Evolutionary conservation across 1,140 invertebrate species (phyloP).

Genomic region (Drosophila bipectinata): DNA sequence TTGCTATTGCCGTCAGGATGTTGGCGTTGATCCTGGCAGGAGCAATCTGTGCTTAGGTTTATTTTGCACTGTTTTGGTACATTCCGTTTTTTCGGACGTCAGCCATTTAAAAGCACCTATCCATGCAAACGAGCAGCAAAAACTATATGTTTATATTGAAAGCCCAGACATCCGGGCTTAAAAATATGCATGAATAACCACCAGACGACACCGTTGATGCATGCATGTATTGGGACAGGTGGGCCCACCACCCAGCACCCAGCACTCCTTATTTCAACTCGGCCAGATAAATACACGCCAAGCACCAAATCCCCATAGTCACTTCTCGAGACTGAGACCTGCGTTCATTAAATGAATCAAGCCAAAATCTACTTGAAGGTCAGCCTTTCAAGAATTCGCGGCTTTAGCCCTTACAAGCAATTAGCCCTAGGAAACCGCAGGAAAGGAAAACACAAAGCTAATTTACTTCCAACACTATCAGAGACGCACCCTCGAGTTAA

Average conservation of each 20-base stretch:
- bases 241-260: too few species aligned
- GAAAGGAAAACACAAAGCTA: conserved; percentile 65
- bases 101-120: conserved; percentile 70
- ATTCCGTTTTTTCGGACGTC: conserved; percentile 36
- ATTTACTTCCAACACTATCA: conserved; percentile 64
- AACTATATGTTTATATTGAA: conserved; percentile 54
- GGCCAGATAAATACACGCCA: neutral
- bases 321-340: neutral
- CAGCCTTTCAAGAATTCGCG: conserved; percentile 62
- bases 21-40: conserved; percentile 25
- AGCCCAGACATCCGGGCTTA: conserved; percentile 32
- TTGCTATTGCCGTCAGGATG: conserved; percentile 30
- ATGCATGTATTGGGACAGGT: neutral
- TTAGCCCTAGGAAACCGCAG: conserved; percentile 63
- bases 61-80: conserved; percentile 60
- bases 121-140: conserved; percentile 53
- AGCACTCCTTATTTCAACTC: neutral
- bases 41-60: conserved; percentile 72
- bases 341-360: conserved; percentile 69
- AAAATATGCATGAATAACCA: conserved; percentile 33
- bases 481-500: conserved; percentile 36
- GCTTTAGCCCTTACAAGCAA: conserved; percentile 36
- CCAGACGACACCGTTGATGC: conserved; percentile 9
- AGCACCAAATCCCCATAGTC: neutral
- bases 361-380: conserved; percentile 69